A percentile compares a stretch with the other conserved stretches of the same genome.
Conservation (phyloP, 1,140 invertebrate genomes). For the Sarcophaga bullata region DNA sequence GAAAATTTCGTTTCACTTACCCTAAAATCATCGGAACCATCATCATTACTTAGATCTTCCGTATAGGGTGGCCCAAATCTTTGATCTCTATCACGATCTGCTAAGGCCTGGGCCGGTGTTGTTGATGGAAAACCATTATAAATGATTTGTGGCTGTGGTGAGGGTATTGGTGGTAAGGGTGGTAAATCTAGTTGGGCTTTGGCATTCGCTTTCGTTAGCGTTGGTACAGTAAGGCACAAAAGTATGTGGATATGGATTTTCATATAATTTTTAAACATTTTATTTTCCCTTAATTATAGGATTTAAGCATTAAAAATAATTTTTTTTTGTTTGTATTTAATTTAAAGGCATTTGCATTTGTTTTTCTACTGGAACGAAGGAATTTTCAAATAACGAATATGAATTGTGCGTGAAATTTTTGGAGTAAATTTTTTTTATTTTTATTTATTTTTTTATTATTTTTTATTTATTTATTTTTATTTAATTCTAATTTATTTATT, state of each 20-base stretch:
- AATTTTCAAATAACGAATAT: too few relatives aligned
- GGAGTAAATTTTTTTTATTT: too few relatives aligned
- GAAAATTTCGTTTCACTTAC: conserved; percentile 47
- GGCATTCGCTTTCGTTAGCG: conserved; percentile 11
- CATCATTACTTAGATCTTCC: conserved; percentile 51
- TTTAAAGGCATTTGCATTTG: too few relatives aligned
- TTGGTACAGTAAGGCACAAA: not conserved
- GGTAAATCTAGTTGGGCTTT: conserved; percentile 69
- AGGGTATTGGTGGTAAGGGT: conserved; percentile 51
- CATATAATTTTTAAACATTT: conserved; percentile 19
- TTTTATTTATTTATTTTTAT: too few relatives aligned
- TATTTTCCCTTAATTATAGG: not conserved
- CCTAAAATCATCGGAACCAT: conserved; percentile 60
- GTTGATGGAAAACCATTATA: conserved; percentile 59
- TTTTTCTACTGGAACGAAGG: too few relatives aligned
- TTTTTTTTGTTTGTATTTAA: not conserved
- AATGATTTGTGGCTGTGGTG: conserved; percentile 54
- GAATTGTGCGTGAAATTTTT: too few relatives aligned
- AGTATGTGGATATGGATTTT: not conserved
- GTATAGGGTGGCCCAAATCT: conserved; percentile 62
- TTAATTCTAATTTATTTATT: too few relatives aligned
- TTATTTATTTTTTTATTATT: too few relatives aligned
- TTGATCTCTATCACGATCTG: conserved; percentile 59
- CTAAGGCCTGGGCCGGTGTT: conserved; percentile 53
- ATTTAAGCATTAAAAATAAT: not conserved